Evolutionary conservation across 2,888 invertebrate genomes (phyloP).

Genomic region (Parelbella ahira): DNA sequence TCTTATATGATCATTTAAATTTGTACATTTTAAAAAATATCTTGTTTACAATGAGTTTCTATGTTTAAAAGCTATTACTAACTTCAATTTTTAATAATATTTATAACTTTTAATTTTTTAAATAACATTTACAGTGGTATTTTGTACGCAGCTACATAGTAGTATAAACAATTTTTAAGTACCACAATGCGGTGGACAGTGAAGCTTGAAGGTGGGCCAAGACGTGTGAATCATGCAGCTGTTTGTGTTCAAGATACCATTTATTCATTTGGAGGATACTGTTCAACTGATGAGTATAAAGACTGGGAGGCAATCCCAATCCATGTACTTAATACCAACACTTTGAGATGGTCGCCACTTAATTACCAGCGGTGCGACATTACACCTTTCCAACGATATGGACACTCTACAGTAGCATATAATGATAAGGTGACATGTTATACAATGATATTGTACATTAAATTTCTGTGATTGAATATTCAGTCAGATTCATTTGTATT

Average conservation of each 20-base stretch:
- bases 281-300: constrained; percentile 89
- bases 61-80: no score
- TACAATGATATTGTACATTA: no score
- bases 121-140: no score
- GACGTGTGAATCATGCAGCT: constrained; percentile 95
- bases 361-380: constrained; percentile 71
- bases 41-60: no score
- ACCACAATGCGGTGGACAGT: constrained; percentile 89
- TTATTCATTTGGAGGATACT: constrained; percentile 96
- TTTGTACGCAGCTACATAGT: no score
- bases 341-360: constrained; percentile 81
- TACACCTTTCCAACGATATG: constrained; percentile 92
- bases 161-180: no score
- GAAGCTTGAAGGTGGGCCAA: constrained; percentile 93
- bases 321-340: constrained; percentile 89
- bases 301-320: constrained; percentile 91
- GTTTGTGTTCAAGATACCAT: constrained; percentile 89
- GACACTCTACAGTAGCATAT: constrained; percentile 93
- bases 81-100: no score
- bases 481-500: no score
- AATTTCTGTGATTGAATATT: no score
- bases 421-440: constrained; percentile 84
- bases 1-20: no score
- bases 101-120: no score
- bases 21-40: no score